Percentiles rank a stretch among this genome's conserved stretches.
Evolutionary conservation across 2,888 invertebrate genomes (phyloP).

Genomic region (Halocaridina rubra): DNA sequence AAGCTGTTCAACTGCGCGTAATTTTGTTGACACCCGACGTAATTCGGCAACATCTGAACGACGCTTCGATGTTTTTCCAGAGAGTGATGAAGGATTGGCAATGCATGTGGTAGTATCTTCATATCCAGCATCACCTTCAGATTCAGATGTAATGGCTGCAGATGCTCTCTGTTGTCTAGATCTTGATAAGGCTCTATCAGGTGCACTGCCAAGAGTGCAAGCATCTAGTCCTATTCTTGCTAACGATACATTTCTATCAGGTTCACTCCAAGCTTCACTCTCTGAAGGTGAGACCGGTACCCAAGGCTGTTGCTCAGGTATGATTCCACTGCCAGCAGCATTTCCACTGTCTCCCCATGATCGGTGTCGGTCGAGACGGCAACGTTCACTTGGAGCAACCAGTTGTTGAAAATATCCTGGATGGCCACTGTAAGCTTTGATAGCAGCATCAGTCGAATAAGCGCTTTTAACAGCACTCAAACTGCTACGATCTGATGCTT

Average conservation of each 20-base stretch:
- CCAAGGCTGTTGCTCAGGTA: constrained; percentile 31
- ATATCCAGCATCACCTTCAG: constrained; percentile 45
- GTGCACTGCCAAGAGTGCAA: constrained; percentile 43
- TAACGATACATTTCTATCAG: constrained; percentile 83
- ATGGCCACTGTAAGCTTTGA: constrained; percentile 40
- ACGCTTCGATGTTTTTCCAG: constrained; percentile 41
- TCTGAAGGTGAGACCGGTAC: constrained; percentile 71
- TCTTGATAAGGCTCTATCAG: constrained; percentile 46
- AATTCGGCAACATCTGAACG: constrained; percentile 63
- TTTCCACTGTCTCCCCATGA: background rate
- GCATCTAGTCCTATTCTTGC: constrained; percentile 78
- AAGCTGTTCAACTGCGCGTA: constrained; percentile 70
- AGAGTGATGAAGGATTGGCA: constrained; percentile 15
- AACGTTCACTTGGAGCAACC: background rate
- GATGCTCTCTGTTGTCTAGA: constrained; percentile 32
- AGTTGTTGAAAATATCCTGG: constrained; percentile 36
- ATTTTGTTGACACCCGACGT: constrained; percentile 65
- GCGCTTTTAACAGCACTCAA: constrained; percentile 35
- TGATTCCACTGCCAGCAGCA: background rate
- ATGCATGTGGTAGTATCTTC: constrained; percentile 21
- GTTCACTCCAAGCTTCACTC: constrained; percentile 89
- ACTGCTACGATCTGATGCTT: constrained; percentile 31
- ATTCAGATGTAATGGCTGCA: constrained; percentile 55
- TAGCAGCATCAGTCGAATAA: constrained; percentile 54
- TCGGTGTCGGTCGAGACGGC: background rate